These are phyloP conservation scores for Daktulosphaira vitifoliae DNA, from an alignment of 1,140 invertebrate genomes.

Conservation along the genomic window DNA sequence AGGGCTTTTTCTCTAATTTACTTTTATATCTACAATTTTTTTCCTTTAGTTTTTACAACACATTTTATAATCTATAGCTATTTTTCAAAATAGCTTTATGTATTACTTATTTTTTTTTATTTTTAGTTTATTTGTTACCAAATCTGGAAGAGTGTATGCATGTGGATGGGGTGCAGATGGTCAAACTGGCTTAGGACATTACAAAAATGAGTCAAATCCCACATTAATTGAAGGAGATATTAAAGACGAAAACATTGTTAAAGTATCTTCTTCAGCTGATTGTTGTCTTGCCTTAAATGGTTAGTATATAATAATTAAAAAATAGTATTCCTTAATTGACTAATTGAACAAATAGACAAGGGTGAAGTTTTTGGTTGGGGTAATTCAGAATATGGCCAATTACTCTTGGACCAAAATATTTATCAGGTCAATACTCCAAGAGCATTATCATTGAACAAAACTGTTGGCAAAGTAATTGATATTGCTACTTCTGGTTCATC, in stretches of 20 bases:
- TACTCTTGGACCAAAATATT: conserved; percentile 46
- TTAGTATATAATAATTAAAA: conserved; percentile 44
- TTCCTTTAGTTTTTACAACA: not conserved
- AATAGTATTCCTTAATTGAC: conserved; percentile 10
- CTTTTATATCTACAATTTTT: not conserved
- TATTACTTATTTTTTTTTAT: conserved; percentile 35
- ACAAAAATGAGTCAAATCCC: conserved; percentile 48
- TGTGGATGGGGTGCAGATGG: conserved; percentile 94
- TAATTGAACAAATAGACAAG: no score
- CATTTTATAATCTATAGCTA: no score
- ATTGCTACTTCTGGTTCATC: conserved; percentile 79
- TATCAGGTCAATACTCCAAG: conserved; percentile 61
- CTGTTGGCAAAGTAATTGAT: conserved; percentile 67
- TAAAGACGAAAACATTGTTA: conserved; percentile 67
- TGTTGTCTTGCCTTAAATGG: conserved; percentile 83
- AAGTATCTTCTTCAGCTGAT: conserved; percentile 70
- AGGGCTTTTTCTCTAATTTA: not conserved
- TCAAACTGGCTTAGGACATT: conserved; percentile 78
- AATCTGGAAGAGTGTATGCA: conserved; percentile 69
- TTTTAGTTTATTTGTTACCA: conserved; percentile 71
- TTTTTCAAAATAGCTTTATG: no score
- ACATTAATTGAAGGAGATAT: conserved; percentile 69
- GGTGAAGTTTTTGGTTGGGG: conserved; percentile 96
- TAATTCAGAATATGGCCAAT: conserved; percentile 87
- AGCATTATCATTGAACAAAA: conserved; percentile 51